Evolutionary conservation across 2,888 invertebrate genomes (phyloP), one percentile per base, ranked within the genome.

Genomic region (Hemicrepidius hirtus): DNA sequence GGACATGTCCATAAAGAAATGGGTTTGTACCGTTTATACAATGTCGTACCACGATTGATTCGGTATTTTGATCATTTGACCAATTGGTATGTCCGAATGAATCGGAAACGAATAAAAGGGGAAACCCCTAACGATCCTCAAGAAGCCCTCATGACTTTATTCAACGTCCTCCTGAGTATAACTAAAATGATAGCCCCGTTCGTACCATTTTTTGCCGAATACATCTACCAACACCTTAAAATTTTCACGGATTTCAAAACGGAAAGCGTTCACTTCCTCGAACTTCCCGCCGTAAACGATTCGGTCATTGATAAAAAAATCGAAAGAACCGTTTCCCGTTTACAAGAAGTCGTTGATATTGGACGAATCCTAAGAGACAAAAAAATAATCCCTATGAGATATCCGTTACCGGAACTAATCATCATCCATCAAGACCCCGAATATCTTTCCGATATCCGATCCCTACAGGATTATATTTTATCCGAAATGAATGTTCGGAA

Each of bases 71-170:
- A 99, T 83, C 96, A 98, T 84, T 90, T 99, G 3, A 99, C 99
- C 28, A 99, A 99, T 86, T 98, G 98, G 98, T 99, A 99, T 85
- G 97, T 99, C 32, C 90, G 99, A 75, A 95, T 99, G 92, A 99
- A 99, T 86, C 91, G 99, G 66, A 94, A 93, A 80, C 90, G 99
- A 62, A 91, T 99, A 73, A 99, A 98, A 89, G 98, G 98, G 41
- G 98, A 98, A 83, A 90, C 89, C 76, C n/a, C n/a, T 5, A 89
- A 91, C 24, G 98, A 99, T 82, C 96, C 96, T 82, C 90, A 92
- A 73, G 89, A 92, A 68, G 96, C 98, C 0, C 86, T 99, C 66
- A 92, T 95, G 77, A 97, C 98, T 0, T 89, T 99, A 6, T 97
- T 94, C 84, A 91, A 93, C 79, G 96, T 99, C 0, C 87, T 99